Evolutionary conservation across 92 coral and sea anemone species (phyloP), one percentile per base, ranked within the genome.

Genomic region (Chrysogorgia sp.): DNA sequence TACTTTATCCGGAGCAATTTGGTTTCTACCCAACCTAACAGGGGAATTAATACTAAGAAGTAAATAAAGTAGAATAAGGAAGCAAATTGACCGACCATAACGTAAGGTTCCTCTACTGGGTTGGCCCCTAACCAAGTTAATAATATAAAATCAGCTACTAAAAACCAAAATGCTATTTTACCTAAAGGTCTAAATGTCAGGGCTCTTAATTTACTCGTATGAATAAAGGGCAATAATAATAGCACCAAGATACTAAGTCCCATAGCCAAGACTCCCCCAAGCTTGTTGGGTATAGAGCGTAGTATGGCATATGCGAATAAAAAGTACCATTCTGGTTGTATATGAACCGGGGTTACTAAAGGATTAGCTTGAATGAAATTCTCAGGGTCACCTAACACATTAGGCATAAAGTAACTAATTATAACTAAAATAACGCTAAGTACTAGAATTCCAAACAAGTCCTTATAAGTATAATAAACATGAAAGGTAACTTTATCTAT

Each of bases 71-170:
- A 90, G 75, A 88, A 88, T 63, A 90, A 43, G 74, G 96, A 82
- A 72, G 89, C 88, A 33, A 84, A 28, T 83, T 90, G 96, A 65
- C 96, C 96, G 58, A 85, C 61, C 65, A 88, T 19, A 76, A 90
- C 83, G 83, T 85, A 91, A 56, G 96, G 96, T 77, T 90, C 96
- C 84, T 90, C 96, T 3, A 90, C 96, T 48, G 90, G 91, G 30
- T 83, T 77, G 47, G 77, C 77, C 25, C 96, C 96, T 37, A 90
- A 77, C 82, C 96, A 90, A 81, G 96, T 87, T 55, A 90, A 84
- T 60, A 90, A 84, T n/a, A 85, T 34, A 55, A 90, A 87, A 71
- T 87, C 85, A 47, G 90, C 88, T 45, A 83, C 81, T 45, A 90
- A 84, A 79, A 88, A 87, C 87, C 96, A 90, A 90, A 90, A 90